Evolutionary conservation across 2,797 vertebrate genomes (phyloP).

Genomic region (Poeciliopsis presidionis): DNA sequence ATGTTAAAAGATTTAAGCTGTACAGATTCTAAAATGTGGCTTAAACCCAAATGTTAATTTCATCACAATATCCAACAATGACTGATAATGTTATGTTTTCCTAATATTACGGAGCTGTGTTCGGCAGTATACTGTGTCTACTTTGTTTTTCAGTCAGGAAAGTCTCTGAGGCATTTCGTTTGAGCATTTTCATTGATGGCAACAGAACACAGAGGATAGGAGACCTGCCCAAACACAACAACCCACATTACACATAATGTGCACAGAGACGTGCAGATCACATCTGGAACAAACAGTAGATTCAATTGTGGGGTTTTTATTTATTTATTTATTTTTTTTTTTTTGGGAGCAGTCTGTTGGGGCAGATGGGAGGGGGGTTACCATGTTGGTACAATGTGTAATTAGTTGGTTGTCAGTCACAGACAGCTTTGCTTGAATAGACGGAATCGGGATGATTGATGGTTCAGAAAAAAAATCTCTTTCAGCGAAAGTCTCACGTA

Average conservation of each 20-base stretch:
- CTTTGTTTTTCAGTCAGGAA: neutral
- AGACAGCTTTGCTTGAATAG: slow-evolving; percentile 37
- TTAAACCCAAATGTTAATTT: neutral
- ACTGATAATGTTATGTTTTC: neutral
- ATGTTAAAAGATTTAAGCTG: neutral
- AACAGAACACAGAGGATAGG: slow-evolving; percentile 2
- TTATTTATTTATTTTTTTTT: too few relatives aligned
- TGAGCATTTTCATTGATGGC: neutral
- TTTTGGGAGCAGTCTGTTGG: slow-evolving; percentile 39
- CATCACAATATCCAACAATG: neutral
- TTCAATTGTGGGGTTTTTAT: slow-evolving; percentile 25
- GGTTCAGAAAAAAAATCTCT: slow-evolving; percentile 34
- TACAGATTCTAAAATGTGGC: neutral
- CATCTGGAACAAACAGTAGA: slow-evolving; percentile 50
- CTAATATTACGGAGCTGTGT: neutral
- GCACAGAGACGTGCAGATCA: slow-evolving; percentile 25
- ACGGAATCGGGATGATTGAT: slow-evolving; percentile 35
- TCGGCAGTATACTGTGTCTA: neutral
- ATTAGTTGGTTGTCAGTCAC: slow-evolving; percentile 61
- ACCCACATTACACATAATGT: slow-evolving; percentile 10
- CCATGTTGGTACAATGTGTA: slow-evolving; percentile 53
- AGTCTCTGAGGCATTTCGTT: neutral
- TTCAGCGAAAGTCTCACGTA: slow-evolving; percentile 20
- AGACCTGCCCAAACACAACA: slow-evolving; percentile 13
- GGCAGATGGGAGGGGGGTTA: slow-evolving; percentile 58